phyloP scores from a whole-genome alignment of 2,888 invertebrate genomes.

The Sthenelais limicola region DNA sequence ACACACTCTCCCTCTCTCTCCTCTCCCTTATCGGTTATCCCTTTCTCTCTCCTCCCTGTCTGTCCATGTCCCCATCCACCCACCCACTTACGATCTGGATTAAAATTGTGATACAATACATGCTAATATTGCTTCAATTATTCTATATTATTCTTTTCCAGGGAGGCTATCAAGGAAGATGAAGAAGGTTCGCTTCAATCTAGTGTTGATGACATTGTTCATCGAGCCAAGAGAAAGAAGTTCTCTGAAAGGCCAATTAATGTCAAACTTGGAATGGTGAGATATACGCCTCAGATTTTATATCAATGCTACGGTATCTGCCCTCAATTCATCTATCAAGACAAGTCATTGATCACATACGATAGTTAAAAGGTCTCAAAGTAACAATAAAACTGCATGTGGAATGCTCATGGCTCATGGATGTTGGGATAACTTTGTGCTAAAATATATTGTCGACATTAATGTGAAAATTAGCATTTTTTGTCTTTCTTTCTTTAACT shows the following conservation, averaged over 20 bases:
- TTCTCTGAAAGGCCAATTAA: slow-evolving; percentile 75
- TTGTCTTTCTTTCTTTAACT: slow-evolving; percentile 39
- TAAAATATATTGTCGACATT: not conserved
- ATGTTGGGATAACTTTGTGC: not conserved
- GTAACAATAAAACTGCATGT: no score
- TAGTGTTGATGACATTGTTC: slow-evolving; percentile 92
- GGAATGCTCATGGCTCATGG: no score
- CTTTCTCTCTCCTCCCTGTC: no score
- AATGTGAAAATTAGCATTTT: not conserved
- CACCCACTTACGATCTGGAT: no score
- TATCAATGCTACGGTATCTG: slow-evolving; percentile 92
- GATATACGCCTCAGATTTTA: slow-evolving; percentile 95
- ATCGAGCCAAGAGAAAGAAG: slow-evolving; percentile 83
- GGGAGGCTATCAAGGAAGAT: slow-evolving; percentile 95
- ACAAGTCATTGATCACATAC: no score
- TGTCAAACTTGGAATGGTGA: slow-evolving; percentile 88
- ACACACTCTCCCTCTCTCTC: no score
- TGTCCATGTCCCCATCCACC: no score
- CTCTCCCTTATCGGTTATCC: no score
- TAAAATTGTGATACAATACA: not conserved
- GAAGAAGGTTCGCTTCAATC: slow-evolving; percentile 92
- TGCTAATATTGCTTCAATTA: not conserved
- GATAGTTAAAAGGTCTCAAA: no score
- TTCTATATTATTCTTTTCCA: slow-evolving; percentile 50
- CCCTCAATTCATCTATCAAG: no score